Evolutionary conservation across 2,888 invertebrate genomes (phyloP).

Genomic region (Crepidodera aurea): DNA sequence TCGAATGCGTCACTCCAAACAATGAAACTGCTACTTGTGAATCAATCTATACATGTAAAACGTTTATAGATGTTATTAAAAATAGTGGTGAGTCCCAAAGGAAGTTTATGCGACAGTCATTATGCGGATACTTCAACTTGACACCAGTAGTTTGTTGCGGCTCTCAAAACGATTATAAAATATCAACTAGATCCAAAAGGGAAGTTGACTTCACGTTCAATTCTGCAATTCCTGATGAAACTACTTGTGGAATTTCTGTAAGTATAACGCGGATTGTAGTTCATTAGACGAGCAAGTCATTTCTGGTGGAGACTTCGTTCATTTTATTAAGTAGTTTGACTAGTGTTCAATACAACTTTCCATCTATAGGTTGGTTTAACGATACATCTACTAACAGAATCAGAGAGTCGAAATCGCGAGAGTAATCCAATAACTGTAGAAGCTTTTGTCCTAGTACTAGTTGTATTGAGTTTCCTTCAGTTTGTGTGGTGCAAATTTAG

Average conservation of each 20-base stretch:
- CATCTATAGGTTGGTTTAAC: no score
- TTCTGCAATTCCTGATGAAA: constrained; percentile 44
- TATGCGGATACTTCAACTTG: constrained; percentile 64
- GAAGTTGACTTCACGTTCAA: constrained; percentile 24
- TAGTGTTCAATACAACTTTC: no score
- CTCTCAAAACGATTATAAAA: constrained; percentile 36
- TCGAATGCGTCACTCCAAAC: constrained; percentile 63
- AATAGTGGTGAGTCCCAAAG: constrained; percentile 46
- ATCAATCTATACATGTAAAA: constrained; percentile 63
- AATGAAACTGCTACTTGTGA: constrained; percentile 62
- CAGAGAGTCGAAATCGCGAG: no score
- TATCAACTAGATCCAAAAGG: background rate
- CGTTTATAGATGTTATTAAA: constrained; percentile 59
- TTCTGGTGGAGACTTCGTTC: no score
- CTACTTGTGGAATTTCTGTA: constrained; percentile 52
- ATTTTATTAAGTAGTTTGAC: no score
- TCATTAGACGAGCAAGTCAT: no score
- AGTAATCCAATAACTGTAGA: no score
- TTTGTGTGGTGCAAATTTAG: no score
- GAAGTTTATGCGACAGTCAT: constrained; percentile 63
- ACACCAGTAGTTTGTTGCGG: constrained; percentile 61
- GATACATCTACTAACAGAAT: no score
- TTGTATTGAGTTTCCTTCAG: no score
- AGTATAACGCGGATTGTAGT: no score
- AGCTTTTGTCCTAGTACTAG: no score